Percentiles rank a stretch among this genome's conserved stretches.
These are phyloP conservation scores for Rostratula benghalensis DNA, from an alignment of 2,113 vertebrate genomes.

Conservation along the genomic window DNA sequence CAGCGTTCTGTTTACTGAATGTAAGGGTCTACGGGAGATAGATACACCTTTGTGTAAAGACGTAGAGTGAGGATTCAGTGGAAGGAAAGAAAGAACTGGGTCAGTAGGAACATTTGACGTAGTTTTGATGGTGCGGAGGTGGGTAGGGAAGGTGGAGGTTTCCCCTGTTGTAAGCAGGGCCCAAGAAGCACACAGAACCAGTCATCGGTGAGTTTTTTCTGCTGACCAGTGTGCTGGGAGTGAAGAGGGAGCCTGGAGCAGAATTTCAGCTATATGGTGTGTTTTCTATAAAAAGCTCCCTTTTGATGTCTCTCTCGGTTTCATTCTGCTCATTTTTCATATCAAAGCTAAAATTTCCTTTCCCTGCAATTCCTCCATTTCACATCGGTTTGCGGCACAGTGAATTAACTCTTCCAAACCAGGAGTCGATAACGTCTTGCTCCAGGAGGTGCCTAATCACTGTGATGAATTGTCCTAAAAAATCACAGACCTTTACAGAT, in stretches of 20 bases:
- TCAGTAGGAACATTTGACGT: accelerated
- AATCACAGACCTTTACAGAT: slow-evolving; percentile 59
- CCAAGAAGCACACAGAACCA: neutral
- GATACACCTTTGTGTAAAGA: neutral
- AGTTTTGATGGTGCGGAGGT: neutral
- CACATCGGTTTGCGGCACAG: slow-evolving; percentile 19
- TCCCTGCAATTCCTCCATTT: slow-evolving; percentile 3
- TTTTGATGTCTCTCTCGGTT: slow-evolving; percentile 39
- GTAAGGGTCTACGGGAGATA: neutral
- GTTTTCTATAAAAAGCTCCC: slow-evolving; percentile 37
- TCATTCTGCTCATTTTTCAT: slow-evolving; percentile 50
- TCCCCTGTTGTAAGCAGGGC: neutral
- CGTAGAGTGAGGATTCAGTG: neutral
- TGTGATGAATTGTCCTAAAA: slow-evolving; percentile 56
- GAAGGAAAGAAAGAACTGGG: neutral
- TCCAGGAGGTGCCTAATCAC: slow-evolving; percentile 53
- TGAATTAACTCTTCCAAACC: slow-evolving; percentile 56
- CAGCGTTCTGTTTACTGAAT: neutral
- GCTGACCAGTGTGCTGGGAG: neutral
- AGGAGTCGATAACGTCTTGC: neutral
- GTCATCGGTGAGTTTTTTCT: neutral
- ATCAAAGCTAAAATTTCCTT: slow-evolving; percentile 47
- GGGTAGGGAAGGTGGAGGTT: neutral
- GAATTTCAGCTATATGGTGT: neutral
- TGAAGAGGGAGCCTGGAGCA: neutral